Percentiles rank a stretch among this genome's conserved stretches.
These are phyloP conservation scores for Oreortyx pictus DNA, from an alignment of 2,797 vertebrate species.

Conservation along the genomic window DNA sequence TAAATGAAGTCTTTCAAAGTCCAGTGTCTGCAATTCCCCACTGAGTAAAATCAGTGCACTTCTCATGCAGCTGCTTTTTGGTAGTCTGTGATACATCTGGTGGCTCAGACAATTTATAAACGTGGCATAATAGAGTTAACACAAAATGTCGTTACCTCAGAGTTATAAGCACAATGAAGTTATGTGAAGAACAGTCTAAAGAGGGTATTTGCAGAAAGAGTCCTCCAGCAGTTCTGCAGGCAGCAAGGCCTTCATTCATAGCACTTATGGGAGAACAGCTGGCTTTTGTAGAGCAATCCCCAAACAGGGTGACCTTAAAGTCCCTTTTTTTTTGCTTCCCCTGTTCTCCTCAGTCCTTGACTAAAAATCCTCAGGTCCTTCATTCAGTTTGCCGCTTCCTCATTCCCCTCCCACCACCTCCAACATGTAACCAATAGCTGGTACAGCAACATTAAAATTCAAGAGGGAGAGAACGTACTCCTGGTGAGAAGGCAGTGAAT, in stretches of 20 bases:
- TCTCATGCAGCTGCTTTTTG: not conserved
- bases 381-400: not conserved
- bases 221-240: not conserved
- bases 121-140: slow-evolving; percentile 14
- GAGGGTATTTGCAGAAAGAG: not conserved
- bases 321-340: too few species aligned
- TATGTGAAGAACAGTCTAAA: rapidly evolving
- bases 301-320: not conserved
- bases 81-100: not conserved
- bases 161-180: not conserved
- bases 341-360: not conserved
- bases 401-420: not conserved
- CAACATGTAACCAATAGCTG: not conserved
- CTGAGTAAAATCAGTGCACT: slow-evolving; percentile 35
- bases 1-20: slow-evolving; percentile 54
- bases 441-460: not conserved
- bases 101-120: slow-evolving; percentile 29
- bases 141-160: not conserved
- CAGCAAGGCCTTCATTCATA: not conserved
- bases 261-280: not conserved
- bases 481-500: not conserved
- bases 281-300: not conserved
- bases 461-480: not conserved
- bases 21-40: slow-evolving; percentile 15
- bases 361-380: not conserved